These are phyloP conservation scores for Oligia fasciuncula DNA, from an alignment of 2,888 invertebrate genomes.

Conservation along the genomic window DNA sequence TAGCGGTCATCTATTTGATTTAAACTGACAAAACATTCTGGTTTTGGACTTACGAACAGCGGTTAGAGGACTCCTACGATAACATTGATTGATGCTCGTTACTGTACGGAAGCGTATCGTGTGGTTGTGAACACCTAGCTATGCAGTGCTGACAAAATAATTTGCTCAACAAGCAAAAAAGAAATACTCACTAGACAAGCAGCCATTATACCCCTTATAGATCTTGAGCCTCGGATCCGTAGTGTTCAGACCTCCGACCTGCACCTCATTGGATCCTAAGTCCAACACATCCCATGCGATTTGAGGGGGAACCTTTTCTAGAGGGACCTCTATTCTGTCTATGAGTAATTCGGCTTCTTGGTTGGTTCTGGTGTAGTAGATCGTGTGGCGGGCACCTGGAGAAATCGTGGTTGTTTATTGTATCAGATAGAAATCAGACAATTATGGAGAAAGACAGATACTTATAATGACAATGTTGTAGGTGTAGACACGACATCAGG, in stretches of 20 bases:
- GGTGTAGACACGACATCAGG: too few species aligned
- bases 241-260: conserved; percentile 96
- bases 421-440: too few species aligned
- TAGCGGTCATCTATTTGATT: background rate
- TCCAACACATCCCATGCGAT: conserved; percentile 92
- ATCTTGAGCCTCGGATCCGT: conserved; percentile 95
- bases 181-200: conserved; percentile 94
- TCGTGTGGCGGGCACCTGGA: conserved; percentile 93
- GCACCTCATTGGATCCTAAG: conserved; percentile 94
- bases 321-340: conserved; percentile 93
- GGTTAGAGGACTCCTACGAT: background rate
- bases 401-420: background rate
- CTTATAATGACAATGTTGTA: too few species aligned
- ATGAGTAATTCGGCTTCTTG: conserved; percentile 93
- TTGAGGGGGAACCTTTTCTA: conserved; percentile 92
- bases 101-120: background rate
- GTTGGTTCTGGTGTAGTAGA: conserved; percentile 92
- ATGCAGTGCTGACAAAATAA: too few species aligned
- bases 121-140: background rate
- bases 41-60: background rate
- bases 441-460: background rate
- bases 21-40: background rate
- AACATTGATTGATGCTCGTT: background rate
- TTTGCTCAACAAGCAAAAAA: background rate
- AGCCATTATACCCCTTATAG: conserved; percentile 96